These are phyloP conservation scores for Procapra przewalskii DNA, from an alignment of 2,113 vertebrate genomes.

Conservation along the genomic window DNA sequence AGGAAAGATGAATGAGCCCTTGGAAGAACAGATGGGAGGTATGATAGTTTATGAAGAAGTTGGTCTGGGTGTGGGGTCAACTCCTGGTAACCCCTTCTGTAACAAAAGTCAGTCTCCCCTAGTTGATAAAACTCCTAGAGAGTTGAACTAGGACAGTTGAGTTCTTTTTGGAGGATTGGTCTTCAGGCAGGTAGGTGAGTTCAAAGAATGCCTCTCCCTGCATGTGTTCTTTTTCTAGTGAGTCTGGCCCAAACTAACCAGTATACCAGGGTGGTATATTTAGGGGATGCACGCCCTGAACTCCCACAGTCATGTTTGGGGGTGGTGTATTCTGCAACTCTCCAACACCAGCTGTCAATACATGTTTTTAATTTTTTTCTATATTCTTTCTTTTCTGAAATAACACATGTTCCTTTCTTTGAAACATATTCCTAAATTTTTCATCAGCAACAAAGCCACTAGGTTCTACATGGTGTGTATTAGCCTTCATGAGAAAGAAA, in stretches of 20 bases:
- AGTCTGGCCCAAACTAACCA: background rate
- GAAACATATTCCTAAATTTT: background rate
- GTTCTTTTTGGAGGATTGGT: background rate
- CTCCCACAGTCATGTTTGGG: background rate
- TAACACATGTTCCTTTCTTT: background rate
- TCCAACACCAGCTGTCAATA: background rate
- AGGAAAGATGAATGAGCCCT: background rate
- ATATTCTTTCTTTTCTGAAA: constrained; percentile 8
- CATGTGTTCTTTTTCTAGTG: background rate
- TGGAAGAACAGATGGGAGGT: background rate
- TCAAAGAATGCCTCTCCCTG: background rate
- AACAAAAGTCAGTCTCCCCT: background rate
- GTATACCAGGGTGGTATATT: background rate
- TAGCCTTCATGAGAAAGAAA: constrained; percentile 3
- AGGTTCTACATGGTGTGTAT: background rate
- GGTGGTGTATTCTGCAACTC: background rate
- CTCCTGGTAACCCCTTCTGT: background rate
- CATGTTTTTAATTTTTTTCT: background rate
- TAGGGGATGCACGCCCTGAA: background rate
- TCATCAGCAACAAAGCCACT: background rate
- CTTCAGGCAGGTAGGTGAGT: background rate
- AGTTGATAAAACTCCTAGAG: background rate
- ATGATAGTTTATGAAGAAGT: background rate
- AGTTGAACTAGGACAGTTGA: background rate
- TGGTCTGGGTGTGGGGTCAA: background rate